phyloP scores from a whole-genome alignment of 2,797 vertebrate genomes.

The Fistularia commersonii region DNA sequence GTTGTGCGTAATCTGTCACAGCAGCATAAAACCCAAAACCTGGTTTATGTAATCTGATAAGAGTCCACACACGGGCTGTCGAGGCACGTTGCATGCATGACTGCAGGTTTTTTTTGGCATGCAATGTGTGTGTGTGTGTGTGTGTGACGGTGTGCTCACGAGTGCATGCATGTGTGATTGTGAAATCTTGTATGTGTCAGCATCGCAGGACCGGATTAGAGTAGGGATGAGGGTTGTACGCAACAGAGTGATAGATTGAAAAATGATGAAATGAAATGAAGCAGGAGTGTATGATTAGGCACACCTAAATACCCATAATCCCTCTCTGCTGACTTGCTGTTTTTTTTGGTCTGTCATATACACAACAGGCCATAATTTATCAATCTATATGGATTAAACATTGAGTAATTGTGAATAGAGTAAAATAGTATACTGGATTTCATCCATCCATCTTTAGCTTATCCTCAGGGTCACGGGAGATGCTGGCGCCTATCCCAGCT shows the following conservation, averaged over 20 bases:
- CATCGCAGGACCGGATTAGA: constrained; percentile 30
- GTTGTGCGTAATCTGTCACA: constrained; percentile 46
- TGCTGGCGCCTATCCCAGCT: too few species aligned
- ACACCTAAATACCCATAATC: constrained; percentile 45
- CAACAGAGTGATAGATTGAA: constrained; percentile 6
- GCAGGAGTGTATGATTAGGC: constrained; percentile 9
- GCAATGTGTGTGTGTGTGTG: constrained; percentile 14
- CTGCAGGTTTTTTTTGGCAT: constrained; percentile 16
- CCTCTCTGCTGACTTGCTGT: constrained; percentile 16
- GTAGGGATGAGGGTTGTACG: constrained; percentile 15
- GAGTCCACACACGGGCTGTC: constrained; percentile 3
- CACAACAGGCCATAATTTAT: too few species aligned
- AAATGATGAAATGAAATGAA: constrained; percentile 20
- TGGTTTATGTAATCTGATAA: constrained; percentile 58
- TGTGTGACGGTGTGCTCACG: constrained; percentile 10
- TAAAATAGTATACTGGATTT: too few species aligned
- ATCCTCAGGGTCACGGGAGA: too few species aligned
- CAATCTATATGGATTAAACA: too few species aligned
- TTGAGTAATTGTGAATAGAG: too few species aligned
- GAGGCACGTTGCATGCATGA: constrained; percentile 39
- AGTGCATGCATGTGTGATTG: constrained; percentile 33
- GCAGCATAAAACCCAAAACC: constrained; percentile 48
- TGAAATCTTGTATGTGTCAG: neutral
- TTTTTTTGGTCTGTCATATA: too few species aligned
- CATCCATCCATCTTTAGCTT: too few species aligned